These are phyloP conservation scores for Plagodis dolabraria DNA, from an alignment of 2,888 invertebrate species.

Conservation along the genomic window DNA sequence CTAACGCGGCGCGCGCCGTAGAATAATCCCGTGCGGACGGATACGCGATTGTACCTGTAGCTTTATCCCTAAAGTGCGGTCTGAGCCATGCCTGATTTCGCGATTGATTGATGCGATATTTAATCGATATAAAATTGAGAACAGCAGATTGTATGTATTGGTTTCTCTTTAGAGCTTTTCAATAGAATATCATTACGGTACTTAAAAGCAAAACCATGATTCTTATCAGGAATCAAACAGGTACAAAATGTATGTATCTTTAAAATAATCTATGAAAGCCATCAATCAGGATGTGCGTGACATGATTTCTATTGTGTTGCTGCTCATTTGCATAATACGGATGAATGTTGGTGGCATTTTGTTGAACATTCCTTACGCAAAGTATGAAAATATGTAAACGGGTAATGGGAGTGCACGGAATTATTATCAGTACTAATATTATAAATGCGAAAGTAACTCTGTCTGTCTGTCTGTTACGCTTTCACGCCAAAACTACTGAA, in stretches of 20 bases:
- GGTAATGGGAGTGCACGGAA: too few relatives aligned
- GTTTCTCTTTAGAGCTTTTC: slow-evolving; percentile 13
- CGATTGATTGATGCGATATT: too few relatives aligned
- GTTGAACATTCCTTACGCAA: slow-evolving; percentile 7
- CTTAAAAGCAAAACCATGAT: slow-evolving; percentile 40
- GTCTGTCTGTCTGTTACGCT: too few relatives aligned
- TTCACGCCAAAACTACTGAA: too few relatives aligned
- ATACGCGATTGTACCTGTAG: too few relatives aligned
- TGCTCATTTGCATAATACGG: slow-evolving; percentile 71
- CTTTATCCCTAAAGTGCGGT: too few relatives aligned
- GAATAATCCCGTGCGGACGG: too few relatives aligned
- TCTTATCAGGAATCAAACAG: slow-evolving; percentile 52
- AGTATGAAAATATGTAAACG: background rate
- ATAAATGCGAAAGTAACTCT: too few relatives aligned
- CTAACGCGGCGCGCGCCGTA: too few relatives aligned
- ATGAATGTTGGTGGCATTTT: slow-evolving; percentile 54
- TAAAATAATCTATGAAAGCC: slow-evolving; percentile 25
- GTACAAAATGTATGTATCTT: slow-evolving; percentile 1
- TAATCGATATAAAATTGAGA: too few relatives aligned
- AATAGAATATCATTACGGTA: slow-evolving; percentile 22
- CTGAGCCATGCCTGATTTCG: too few relatives aligned
- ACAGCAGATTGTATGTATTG: background rate
- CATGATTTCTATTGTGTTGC: slow-evolving; percentile 70
- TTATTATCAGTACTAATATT: too few relatives aligned
- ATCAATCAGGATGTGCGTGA: slow-evolving; percentile 77